Conservation (phyloP, 2,888 invertebrate genomes). For the Archaeoteleia sp. region DNA sequence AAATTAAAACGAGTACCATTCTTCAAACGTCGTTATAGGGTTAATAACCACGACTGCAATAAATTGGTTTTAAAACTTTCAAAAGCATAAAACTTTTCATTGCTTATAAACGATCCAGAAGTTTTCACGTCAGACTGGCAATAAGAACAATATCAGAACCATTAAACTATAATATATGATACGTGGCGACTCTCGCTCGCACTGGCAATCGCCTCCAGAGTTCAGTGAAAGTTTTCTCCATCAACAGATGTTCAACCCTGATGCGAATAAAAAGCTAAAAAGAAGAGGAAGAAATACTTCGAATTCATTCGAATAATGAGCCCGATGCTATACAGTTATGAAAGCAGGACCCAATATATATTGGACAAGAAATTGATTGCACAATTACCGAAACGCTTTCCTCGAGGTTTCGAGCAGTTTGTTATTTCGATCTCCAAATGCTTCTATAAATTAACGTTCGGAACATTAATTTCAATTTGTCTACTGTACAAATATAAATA, state of each 20-base stretch:
- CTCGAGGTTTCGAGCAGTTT: slow-evolving; percentile 4
- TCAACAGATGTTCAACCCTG: slow-evolving; percentile 33
- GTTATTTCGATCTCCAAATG: slow-evolving; percentile 21
- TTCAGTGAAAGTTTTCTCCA: slow-evolving; percentile 51
- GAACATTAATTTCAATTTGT: slow-evolving; percentile 10
- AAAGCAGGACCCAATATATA: slow-evolving; percentile 31
- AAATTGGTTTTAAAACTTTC: slow-evolving; percentile 26
- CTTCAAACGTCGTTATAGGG: no score
- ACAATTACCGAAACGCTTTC: slow-evolving; percentile 29
- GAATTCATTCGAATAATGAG: slow-evolving; percentile 15
- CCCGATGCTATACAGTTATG: slow-evolving; percentile 36
- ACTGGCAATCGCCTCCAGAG: slow-evolving; percentile 30
- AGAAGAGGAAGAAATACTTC: slow-evolving; percentile 22
- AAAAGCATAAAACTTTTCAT: slow-evolving; percentile 34
- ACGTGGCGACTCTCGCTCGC: slow-evolving; percentile 35
- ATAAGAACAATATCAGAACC: slow-evolving; percentile 27
- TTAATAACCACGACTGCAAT: no score
- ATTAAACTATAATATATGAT: slow-evolving; percentile 41
- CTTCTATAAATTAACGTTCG: no score
- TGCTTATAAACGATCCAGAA: slow-evolving; percentile 17
- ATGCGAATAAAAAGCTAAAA: slow-evolving; percentile 32
- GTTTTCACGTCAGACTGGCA: slow-evolving; percentile 30
- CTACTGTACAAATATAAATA: neutral
- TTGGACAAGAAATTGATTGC: slow-evolving; percentile 18
- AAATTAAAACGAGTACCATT: no score